Percentiles rank a stretch among this genome's conserved stretches.
Conservation (phyloP, 2,113 vertebrate genomes). For the Entelurus aequoreus region DNA sequence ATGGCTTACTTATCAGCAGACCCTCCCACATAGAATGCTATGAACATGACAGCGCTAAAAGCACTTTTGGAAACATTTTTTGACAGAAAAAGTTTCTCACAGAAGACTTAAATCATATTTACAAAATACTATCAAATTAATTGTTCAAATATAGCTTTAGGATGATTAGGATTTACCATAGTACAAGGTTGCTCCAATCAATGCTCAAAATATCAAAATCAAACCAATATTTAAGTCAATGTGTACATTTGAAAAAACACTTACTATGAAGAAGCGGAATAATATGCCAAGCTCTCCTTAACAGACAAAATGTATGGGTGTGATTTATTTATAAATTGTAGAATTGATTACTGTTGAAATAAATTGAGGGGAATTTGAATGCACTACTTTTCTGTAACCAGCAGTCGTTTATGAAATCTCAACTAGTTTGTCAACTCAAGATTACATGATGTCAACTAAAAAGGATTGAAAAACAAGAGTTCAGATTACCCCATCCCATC, state of each 20-base stretch:
- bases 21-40: slow-evolving; percentile 77
- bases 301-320: not conserved
- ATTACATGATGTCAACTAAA: not conserved
- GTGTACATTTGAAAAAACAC: slow-evolving; percentile 21
- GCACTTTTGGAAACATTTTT: slow-evolving; percentile 55
- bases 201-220: not conserved
- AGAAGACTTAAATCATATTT: slow-evolving; percentile 30
- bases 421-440: not conserved
- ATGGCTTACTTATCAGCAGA: slow-evolving; percentile 80
- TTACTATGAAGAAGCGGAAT: not conserved
- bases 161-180: not conserved
- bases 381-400: not conserved
- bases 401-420: not conserved
- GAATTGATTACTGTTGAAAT: not conserved
- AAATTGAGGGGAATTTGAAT: not conserved
- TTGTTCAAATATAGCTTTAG: slow-evolving; percentile 4
- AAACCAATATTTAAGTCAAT: not conserved
- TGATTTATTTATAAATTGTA: not conserved
- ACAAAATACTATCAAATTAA: not conserved
- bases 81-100: slow-evolving; percentile 67
- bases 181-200: not conserved
- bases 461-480: too few relatives aligned
- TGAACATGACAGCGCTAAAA: slow-evolving; percentile 70
- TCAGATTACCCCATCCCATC: too few relatives aligned
- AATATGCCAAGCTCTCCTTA: not conserved